Conservation (phyloP, 2,888 invertebrate genomes). For the Tromatobia lineatoria region DNA sequence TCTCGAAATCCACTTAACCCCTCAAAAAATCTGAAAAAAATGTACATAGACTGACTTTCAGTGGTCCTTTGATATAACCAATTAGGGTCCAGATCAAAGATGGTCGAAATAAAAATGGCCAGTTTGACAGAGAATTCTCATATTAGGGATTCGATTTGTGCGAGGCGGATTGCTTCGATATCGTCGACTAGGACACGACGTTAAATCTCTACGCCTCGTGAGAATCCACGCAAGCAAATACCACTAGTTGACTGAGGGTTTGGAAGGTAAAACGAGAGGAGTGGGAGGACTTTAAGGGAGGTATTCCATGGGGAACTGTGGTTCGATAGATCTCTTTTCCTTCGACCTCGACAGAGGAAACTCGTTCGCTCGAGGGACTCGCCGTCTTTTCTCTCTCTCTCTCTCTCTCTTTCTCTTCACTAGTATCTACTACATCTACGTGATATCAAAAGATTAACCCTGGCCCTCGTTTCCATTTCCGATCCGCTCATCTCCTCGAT, state of each 20-base stretch:
- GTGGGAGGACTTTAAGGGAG: background rate
- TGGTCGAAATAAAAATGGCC: no score
- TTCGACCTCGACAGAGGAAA: constrained; percentile 28
- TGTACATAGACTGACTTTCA: no score
- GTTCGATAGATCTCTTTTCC: constrained; percentile 45
- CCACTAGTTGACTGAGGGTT: constrained; percentile 27
- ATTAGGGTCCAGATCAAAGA: background rate
- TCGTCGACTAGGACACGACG: constrained; percentile 11
- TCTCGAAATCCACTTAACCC: no score
- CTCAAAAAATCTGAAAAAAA: no score
- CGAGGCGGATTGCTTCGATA: constrained; percentile 19
- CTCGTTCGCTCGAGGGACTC: constrained; percentile 39
- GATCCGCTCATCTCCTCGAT: background rate
- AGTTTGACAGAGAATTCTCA: background rate
- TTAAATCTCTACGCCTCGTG: constrained; percentile 6
- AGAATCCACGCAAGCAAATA: constrained; percentile 26
- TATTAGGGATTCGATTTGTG: constrained; percentile 17
- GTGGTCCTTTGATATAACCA: background rate
- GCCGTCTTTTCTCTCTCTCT: constrained; percentile 29
- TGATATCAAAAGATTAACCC: constrained; percentile 56
- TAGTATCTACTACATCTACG: constrained; percentile 2
- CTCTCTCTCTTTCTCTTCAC: constrained; percentile 16
- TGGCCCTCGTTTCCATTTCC: constrained; percentile 29
- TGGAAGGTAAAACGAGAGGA: constrained; percentile 33
- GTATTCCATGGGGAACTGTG: constrained; percentile 33